Base-by-base conservation (phyloP, 2,888 invertebrate genomes). In the Bhutanitis thaidina region DNA sequence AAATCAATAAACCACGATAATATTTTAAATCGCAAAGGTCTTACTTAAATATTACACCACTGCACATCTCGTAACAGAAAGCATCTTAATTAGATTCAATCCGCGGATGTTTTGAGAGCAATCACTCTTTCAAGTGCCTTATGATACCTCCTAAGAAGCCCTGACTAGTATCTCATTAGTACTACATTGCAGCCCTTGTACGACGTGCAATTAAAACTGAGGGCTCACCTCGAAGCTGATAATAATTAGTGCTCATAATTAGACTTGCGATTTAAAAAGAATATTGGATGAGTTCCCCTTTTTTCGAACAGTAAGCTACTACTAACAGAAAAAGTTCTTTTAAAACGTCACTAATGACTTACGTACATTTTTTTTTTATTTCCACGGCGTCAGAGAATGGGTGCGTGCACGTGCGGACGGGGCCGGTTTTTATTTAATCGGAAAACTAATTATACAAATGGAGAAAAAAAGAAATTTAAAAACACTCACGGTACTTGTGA, bases 161-260 rank as follows among this genome's bases (percentile, higher is more conserved):
- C 47, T 36, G 25, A 27, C 13, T 13, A 43, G 49, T 44, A 34
- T 34, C 49, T 49, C 49, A 49, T 49, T 49, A 48, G 41, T 41
- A 7, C 41, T 36, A 25, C 41, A 20, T 27, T 20, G 29, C 30
- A 43, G 10, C 43, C 43, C 43, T 38, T n/a, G 20, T 36, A 16
- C 32, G 43, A 44, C 14, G 15, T 30, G 43, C 49, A 49, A 49
- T 49, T 49, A 49, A 49, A 39, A 30, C 49, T 43, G 43, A 25
- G 20, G 30, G 15, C 30, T 41, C 9, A 34, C 37, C 27, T 30
- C 41, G 30, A 41, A 41, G 41, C 41, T 8, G 13, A 30, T 10
- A 39, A 44, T 49, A 49, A 49, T 49, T 44, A 49, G 49, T 49
- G 49, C 38, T 20, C 37, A 38, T 49, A 39, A 47, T 47, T 43